phyloP scores from a whole-genome alignment of 2,797 vertebrate species.

The Squalus acanthias region DNA sequence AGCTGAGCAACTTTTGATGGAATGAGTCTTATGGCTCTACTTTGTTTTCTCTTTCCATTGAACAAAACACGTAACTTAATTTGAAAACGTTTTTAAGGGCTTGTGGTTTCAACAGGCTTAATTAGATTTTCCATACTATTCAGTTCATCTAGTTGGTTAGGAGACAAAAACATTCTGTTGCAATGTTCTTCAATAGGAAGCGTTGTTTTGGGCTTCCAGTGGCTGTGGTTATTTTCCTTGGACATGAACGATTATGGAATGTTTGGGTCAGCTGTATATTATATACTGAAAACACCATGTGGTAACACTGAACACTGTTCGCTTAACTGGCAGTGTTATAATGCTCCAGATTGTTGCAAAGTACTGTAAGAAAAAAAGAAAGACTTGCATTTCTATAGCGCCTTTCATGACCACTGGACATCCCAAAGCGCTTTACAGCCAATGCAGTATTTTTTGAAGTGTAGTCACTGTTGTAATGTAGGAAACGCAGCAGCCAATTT shows the following conservation, averaged over 20 bases:
- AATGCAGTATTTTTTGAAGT: too few species aligned
- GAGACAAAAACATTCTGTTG: background rate
- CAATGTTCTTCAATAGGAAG: background rate
- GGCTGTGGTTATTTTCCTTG: slow-evolving; percentile 21
- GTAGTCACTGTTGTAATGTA: too few species aligned
- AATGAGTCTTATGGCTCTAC: background rate
- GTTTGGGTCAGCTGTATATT: slow-evolving; percentile 25
- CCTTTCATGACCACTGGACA: too few species aligned
- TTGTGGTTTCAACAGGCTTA: slow-evolving; percentile 6
- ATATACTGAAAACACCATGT: slow-evolving; percentile 8
- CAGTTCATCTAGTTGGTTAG: background rate
- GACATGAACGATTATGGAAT: background rate
- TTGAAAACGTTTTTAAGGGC: background rate
- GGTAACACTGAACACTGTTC: background rate
- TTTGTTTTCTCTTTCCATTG: background rate
- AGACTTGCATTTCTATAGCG: too few species aligned
- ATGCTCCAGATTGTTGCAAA: background rate
- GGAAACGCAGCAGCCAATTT: too few species aligned
- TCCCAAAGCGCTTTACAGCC: too few species aligned
- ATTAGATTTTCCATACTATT: background rate
- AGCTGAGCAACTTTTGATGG: background rate
- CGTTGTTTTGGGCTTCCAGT: slow-evolving; percentile 5
- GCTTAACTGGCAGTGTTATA: background rate
- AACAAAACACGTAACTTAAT: background rate
- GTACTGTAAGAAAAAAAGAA: too few species aligned